These are phyloP conservation scores for Gasterosteus aculeatus DNA, from an alignment of 2,113 vertebrate genomes.

Conservation along the genomic window DNA sequence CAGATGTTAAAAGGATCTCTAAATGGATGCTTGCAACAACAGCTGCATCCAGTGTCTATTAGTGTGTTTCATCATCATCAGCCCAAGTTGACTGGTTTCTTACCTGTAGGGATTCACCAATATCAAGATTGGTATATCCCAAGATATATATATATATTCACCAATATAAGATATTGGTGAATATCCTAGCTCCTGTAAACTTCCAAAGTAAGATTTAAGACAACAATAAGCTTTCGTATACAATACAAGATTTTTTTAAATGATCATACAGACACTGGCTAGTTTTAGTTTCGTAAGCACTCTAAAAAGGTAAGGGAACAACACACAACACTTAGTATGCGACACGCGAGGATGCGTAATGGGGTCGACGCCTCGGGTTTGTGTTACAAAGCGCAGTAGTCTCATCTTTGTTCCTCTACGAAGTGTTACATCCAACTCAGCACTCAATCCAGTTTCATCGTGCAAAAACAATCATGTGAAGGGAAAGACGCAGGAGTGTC, in stretches of 20 bases:
- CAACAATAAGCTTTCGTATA: no score
- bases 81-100: not conserved
- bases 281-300: not conserved
- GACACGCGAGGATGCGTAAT: not conserved
- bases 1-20: not conserved
- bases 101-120: not conserved
- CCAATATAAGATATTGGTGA: no score
- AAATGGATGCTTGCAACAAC: not conserved
- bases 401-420: constrained; percentile 22
- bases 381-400: no score
- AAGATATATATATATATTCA: no score
- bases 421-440: constrained; percentile 14
- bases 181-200: no score
- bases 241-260: no score
- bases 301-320: not conserved
- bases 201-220: not conserved
- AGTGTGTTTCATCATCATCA: not conserved
- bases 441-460: not conserved
- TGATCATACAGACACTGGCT: not conserved
- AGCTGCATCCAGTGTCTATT: not conserved
- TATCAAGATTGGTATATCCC: no score
- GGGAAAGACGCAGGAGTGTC: not conserved
- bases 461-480: not conserved
- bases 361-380: not conserved
- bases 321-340: not conserved